Conservation (phyloP, 2,797 vertebrate species). For the Echeneis naucrates region DNA sequence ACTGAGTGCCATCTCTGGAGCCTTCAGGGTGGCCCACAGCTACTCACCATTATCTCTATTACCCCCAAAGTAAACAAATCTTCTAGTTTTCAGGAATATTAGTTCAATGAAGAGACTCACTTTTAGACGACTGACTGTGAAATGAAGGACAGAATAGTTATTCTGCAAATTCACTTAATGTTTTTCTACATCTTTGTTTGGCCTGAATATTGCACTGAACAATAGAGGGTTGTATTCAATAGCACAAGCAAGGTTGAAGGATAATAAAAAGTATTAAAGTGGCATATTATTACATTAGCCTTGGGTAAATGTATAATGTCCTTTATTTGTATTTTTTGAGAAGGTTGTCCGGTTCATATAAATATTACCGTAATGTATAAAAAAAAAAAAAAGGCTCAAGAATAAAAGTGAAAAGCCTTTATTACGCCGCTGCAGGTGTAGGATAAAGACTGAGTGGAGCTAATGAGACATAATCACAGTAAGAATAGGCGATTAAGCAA, state of each 20-base stretch:
- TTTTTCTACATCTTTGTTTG: background rate
- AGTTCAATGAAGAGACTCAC: background rate
- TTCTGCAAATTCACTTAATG: background rate
- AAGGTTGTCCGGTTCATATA: background rate
- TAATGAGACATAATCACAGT: slow-evolving; percentile 25
- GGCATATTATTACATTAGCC: slow-evolving; percentile 3
- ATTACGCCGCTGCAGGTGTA: background rate
- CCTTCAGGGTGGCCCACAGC: slow-evolving; percentile 63
- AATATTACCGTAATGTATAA: background rate
- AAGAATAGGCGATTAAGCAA: slow-evolving; percentile 23
- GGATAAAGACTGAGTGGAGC: slow-evolving; percentile 18
- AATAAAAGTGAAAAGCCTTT: slow-evolving; percentile 6
- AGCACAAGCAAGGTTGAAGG: background rate
- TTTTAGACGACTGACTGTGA: background rate
- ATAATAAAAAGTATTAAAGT: background rate
- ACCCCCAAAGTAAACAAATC: slow-evolving; percentile 65
- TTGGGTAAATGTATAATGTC: background rate
- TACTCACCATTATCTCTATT: slow-evolving; percentile 51
- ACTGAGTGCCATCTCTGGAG: slow-evolving; percentile 52
- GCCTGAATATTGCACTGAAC: slow-evolving; percentile 8
- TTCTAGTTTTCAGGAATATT: slow-evolving; percentile 28
- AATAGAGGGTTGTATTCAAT: background rate
- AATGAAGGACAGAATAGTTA: background rate
- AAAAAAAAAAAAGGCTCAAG: background rate
- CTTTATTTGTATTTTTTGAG: slow-evolving; percentile 6